These are phyloP conservation scores for Eudasyphora cyanicolor DNA, from an alignment of 2,888 invertebrate genomes.

Conservation along the genomic window DNA sequence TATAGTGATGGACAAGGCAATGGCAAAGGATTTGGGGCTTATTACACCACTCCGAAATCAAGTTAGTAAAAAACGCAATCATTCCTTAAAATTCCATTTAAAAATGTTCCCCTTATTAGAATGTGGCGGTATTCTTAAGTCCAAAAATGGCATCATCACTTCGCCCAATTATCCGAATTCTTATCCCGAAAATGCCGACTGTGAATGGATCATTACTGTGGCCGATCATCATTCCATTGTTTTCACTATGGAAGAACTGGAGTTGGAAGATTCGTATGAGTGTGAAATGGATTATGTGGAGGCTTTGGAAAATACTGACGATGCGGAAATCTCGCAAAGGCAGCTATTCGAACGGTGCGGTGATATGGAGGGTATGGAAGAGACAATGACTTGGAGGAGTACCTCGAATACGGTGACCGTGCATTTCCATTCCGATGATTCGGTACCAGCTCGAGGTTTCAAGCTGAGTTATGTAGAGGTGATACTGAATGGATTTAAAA, in stretches of 20 bases:
- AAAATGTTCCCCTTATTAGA: slow-evolving; percentile 77
- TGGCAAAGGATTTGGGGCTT: slow-evolving; percentile 85
- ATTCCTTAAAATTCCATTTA: too few relatives aligned
- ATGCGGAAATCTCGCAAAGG: slow-evolving; percentile 31
- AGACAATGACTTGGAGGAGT: slow-evolving; percentile 72
- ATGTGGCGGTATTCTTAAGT: slow-evolving; percentile 88
- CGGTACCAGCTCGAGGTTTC: slow-evolving; percentile 87
- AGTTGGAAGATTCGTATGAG: slow-evolving; percentile 79
- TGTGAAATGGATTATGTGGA: slow-evolving; percentile 75
- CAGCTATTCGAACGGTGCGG: slow-evolving; percentile 70
- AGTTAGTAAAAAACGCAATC: too few relatives aligned
- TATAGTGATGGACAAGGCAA: slow-evolving; percentile 82
- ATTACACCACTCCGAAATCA: slow-evolving; percentile 81
- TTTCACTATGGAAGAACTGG: slow-evolving; percentile 86
- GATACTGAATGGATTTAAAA: too few relatives aligned
- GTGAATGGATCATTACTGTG: slow-evolving; percentile 88
- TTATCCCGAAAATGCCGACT: slow-evolving; percentile 87
- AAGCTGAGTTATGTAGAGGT: slow-evolving; percentile 84
- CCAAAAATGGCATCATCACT: slow-evolving; percentile 85
- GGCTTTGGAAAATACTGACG: slow-evolving; percentile 78
- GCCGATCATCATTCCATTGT: slow-evolving; percentile 85
- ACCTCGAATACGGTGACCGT: slow-evolving; percentile 84
- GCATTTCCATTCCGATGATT: slow-evolving; percentile 83
- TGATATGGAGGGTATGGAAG: background rate
- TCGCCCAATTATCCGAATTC: slow-evolving; percentile 92